A percentile compares a stretch with the other conserved stretches of the same genome.
Evolutionary conservation across 2,113 vertebrate genomes (phyloP).

Genomic region (Leucoraja erinaceus): DNA sequence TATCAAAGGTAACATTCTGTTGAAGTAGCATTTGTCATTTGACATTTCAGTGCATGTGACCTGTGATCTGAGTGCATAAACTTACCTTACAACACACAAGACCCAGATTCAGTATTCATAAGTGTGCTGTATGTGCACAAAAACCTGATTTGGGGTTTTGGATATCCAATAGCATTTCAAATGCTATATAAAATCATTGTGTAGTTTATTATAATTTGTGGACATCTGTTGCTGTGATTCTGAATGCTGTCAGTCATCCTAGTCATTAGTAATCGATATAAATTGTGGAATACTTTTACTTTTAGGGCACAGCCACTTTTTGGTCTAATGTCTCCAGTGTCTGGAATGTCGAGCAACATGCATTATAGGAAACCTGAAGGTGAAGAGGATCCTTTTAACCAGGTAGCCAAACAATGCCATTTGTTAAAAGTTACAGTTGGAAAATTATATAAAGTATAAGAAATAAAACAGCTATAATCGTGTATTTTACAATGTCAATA

Average conservation of each 20-base stretch:
- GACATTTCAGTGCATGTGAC: too few relatives aligned
- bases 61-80: too few relatives aligned
- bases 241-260: background rate
- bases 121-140: too few relatives aligned
- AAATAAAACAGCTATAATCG: background rate
- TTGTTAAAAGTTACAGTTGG: background rate
- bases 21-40: too few relatives aligned
- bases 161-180: too few relatives aligned
- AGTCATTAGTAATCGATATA: background rate
- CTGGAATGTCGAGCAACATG: background rate
- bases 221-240: background rate
- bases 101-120: too few relatives aligned
- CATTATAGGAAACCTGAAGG: slow-evolving; percentile 21
- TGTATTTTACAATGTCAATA: background rate
- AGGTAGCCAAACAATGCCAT: background rate
- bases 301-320: background rate
- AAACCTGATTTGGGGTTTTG: too few relatives aligned
- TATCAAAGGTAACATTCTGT: too few relatives aligned
- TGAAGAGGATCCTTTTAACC: slow-evolving; percentile 30
- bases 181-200: too few relatives aligned
- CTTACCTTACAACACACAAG: too few relatives aligned
- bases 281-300: background rate
- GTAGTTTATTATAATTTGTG: too few relatives aligned
- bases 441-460: background rate
- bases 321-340: background rate